Evolutionary conservation across 2,888 invertebrate species (phyloP), one percentile per base, ranked within the genome.

Genomic region (Dryadula phaetusa): DNA sequence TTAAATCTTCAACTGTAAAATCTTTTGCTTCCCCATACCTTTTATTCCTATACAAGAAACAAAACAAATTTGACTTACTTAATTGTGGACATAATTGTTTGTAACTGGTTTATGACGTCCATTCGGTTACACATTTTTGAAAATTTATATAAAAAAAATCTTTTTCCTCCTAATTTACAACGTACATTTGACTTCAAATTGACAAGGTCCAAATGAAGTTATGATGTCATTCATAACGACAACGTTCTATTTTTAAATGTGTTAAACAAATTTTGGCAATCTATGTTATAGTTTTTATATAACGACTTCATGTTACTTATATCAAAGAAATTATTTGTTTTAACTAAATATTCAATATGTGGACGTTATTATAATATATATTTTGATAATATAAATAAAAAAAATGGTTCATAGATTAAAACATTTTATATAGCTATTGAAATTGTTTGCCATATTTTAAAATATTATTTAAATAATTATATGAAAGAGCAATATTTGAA

Each of bases 51-150:
- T n/a, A 46, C 0, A 22, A 6, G 1, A n/a, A 4, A 28, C 12
- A 16, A 6, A 12, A 53, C 5, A n/a, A 37, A 44, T 56, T 20
- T 1, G 53, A 78, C 85, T 84, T 78, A 91, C 92, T 82, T 78
- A 74, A 92, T 85, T 52, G 86, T 78, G 20, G 85, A 84, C 83
- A 90, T 90, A 16, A 92, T 82, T 56, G 81, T 78, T 77, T 89
- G 88, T 47, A 92, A 70, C 78, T 85, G 84, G 67, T 77, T 79
- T 58, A 91, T 90, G 49, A 90, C 77, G 52, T 81, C 81, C 85
- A 87, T 83, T 58, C 91, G 82, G 68, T 90, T 86, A 72, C 92
- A 92, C 92, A 92, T 92, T 78, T 80, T 71, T 42, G 53, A 44
- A 54, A 42, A 54, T 67, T 69, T 70, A 71, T 71, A 66, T 75